Percentiles rank a stretch among this genome's conserved stretches.
Conservation (phyloP, 2,797 vertebrate genomes). For the Poecilia picta region DNA sequence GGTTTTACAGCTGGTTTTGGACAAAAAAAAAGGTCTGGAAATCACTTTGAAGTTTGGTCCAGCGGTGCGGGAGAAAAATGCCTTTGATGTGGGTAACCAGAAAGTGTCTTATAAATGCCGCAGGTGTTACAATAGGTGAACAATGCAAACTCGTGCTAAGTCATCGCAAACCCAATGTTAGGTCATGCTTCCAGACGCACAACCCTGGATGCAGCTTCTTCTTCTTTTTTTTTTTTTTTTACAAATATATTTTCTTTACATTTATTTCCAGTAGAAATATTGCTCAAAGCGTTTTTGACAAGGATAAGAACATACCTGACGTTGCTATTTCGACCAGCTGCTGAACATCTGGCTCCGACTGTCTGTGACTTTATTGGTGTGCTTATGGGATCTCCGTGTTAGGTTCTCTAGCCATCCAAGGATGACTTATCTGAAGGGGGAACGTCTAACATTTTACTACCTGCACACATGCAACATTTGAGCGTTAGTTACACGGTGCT, state of each 20-base stretch:
- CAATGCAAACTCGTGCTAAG: slow-evolving; percentile 33
- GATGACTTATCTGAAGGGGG: not conserved
- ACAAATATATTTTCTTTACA: not conserved
- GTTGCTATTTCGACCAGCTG: slow-evolving; percentile 25
- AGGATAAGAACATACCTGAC: not conserved
- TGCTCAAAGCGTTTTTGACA: not conserved
- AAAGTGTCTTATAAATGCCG: slow-evolving; percentile 44
- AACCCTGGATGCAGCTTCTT: not conserved
- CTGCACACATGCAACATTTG: not conserved
- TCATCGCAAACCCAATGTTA: slow-evolving; percentile 29
- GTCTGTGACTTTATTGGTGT: slow-evolving; percentile 12
- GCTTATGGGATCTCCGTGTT: not conserved
- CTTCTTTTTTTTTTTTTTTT: not conserved
- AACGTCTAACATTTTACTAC: not conserved
- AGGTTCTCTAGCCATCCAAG: slow-evolving; percentile 5
- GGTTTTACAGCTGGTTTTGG: slow-evolving; percentile 52
- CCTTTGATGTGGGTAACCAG: slow-evolving; percentile 64
- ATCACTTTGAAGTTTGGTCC: slow-evolving; percentile 62
- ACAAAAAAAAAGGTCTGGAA: slow-evolving; percentile 28
- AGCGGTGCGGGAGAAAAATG: slow-evolving; percentile 50
- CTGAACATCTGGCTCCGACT: slow-evolving; percentile 36
- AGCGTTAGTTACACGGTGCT: not conserved
- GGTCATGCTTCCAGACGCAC: slow-evolving; percentile 13
- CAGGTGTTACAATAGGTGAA: slow-evolving; percentile 58
- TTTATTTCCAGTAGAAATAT: not conserved